These are phyloP conservation scores for Andrena trimmerana DNA, from an alignment of 2,888 invertebrate species.

Conservation along the genomic window DNA sequence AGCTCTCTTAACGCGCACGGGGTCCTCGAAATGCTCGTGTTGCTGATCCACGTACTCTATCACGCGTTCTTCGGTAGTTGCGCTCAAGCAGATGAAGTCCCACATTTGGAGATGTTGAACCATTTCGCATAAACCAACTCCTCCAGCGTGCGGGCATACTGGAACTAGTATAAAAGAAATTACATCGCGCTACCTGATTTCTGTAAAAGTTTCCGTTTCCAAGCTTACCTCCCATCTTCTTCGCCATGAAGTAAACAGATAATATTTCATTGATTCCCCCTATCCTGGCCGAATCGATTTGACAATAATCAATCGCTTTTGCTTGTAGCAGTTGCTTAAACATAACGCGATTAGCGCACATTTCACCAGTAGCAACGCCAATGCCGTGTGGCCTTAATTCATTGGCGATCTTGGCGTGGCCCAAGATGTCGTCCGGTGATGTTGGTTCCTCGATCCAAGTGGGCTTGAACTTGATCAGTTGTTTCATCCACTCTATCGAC, in stretches of 20 bases:
- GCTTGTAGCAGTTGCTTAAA: conserved; percentile 96
- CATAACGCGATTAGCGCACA: conserved; percentile 96
- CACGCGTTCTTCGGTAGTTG: conserved; percentile 90
- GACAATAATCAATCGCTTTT: conserved; percentile 93
- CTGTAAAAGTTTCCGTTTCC: neutral
- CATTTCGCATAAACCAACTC: conserved; percentile 97
- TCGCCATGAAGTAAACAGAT: conserved; percentile 95
- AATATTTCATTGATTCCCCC: conserved; percentile 96
- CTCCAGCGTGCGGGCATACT: conserved; percentile 98
- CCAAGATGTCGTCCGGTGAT: conserved; percentile 95
- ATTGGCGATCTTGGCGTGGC: conserved; percentile 92
- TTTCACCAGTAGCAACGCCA: conserved; percentile 96
- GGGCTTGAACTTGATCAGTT: conserved; percentile 90
- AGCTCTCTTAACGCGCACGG: conserved; percentile 90
- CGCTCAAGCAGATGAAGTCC: conserved; percentile 92
- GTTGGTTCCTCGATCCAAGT: conserved; percentile 98
- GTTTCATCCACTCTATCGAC: conserved; percentile 94
- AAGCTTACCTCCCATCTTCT: conserved; percentile 91
- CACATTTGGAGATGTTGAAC: conserved; percentile 96
- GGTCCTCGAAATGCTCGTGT: conserved; percentile 94
- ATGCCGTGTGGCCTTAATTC: conserved; percentile 91
- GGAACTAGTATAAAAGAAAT: conserved; percentile 89
- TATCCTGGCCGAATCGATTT: conserved; percentile 95
- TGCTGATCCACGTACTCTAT: conserved; percentile 96
- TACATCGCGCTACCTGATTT: neutral